These are phyloP conservation scores for Hippocampus kuda DNA, from an alignment of 2,797 vertebrate species.

Conservation along the genomic window DNA sequence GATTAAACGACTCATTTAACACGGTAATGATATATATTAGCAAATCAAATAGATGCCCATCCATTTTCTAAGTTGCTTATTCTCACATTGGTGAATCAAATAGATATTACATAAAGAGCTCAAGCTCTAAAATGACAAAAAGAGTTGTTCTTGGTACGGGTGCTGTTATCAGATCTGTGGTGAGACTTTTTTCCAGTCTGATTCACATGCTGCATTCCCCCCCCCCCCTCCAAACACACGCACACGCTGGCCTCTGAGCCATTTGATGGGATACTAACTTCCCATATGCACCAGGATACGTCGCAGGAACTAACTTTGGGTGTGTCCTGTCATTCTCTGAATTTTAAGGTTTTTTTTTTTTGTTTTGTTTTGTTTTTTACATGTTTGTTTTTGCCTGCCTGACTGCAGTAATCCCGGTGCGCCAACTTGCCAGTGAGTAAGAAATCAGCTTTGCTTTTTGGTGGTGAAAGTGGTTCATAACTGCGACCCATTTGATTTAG, in stretches of 20 bases:
- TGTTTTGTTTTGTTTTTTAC: background rate
- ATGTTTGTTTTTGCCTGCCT: slow-evolving; percentile 6
- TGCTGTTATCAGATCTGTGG: background rate
- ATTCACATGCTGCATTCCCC: slow-evolving; percentile 2
- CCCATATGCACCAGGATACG: slow-evolving; percentile 19
- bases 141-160: background rate
- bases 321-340: slow-evolving; percentile 29
- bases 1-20: too few relatives aligned
- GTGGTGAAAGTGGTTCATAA: background rate
- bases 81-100: too few relatives aligned
- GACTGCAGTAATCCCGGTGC: slow-evolving; percentile 13
- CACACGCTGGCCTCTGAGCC: background rate
- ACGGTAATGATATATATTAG: too few relatives aligned
- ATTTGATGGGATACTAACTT: slow-evolving; percentile 27
- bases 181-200: background rate
- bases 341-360: background rate
- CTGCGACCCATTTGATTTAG: background rate
- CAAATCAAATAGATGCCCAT: too few relatives aligned
- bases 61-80: too few relatives aligned
- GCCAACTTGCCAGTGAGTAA: slow-evolving; percentile 5
- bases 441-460: slow-evolving; percentile 8
- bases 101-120: background rate
- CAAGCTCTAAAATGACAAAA: background rate
- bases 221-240: background rate
- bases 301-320: slow-evolving; percentile 33